A percentile compares a stretch with the other conserved stretches of the same genome.
Evolutionary conservation across 1,140 invertebrate genomes (phyloP).

Genomic region (Drosophila gunungcola): DNA sequence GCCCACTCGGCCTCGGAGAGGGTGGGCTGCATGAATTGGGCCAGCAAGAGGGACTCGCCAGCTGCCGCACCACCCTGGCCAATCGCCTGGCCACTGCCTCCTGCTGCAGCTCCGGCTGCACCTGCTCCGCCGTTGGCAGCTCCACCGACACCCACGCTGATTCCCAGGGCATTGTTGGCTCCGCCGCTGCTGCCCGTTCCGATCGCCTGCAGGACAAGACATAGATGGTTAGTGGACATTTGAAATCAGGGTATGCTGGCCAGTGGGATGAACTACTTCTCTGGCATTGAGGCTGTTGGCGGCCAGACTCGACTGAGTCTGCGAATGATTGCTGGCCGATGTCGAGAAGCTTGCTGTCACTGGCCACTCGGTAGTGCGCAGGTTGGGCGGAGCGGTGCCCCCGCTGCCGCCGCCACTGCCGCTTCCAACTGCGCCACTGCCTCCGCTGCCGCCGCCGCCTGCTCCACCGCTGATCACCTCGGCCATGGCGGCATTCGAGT

Average conservation of each 20-base stretch:
- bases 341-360: conserved; percentile 72
- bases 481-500: conserved; percentile 84
- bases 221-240: conserved; percentile 40
- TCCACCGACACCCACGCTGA: conserved; percentile 67
- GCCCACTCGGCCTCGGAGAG: conserved; percentile 79
- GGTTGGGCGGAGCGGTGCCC: conserved; percentile 62
- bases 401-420: conserved; percentile 63
- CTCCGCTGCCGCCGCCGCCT: conserved; percentile 30
- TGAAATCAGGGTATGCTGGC: conserved; percentile 6
- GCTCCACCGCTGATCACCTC: conserved; percentile 75
- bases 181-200: conserved; percentile 57
- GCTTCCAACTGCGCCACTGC: conserved; percentile 60
- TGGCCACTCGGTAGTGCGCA: conserved; percentile 80
- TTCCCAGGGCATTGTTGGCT: conserved; percentile 73
- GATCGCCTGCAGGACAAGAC: conserved; percentile 53
- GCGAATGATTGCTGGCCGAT: conserved; percentile 77
- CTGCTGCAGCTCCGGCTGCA: conserved; percentile 22
- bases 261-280: conserved; percentile 70
- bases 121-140: conserved; percentile 44
- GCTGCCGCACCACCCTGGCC: conserved; percentile 42
- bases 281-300: conserved; percentile 78
- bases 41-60: conserved; percentile 71
- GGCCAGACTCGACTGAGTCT: conserved; percentile 81
- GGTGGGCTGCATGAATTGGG: conserved; percentile 83
- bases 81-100: conserved; percentile 43